Percentiles rank a stretch among this genome's conserved stretches.
Conservation (phyloP, 2,797 vertebrate genomes). For the Fundulus diaphanus region DNA sequence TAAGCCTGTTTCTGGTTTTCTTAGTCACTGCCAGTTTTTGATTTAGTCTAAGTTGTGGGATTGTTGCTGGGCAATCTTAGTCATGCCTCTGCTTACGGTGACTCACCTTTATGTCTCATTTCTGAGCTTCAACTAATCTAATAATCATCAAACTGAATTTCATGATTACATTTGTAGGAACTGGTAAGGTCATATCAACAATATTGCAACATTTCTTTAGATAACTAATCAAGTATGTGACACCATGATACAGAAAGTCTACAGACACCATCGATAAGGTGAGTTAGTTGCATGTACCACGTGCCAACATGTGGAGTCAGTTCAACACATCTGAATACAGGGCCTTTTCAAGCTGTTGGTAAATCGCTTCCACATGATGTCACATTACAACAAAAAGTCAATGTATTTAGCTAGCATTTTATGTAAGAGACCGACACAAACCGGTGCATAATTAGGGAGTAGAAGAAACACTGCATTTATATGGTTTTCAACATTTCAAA, state of each 20-base stretch:
- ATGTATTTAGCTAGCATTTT: too few species aligned
- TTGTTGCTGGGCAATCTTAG: slow-evolving; percentile 22
- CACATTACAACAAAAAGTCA: too few species aligned
- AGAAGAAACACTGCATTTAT: too few species aligned
- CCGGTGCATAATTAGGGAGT: too few species aligned
- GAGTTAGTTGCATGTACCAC: background rate
- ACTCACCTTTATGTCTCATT: background rate
- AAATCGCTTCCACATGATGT: too few species aligned
- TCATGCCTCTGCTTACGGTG: slow-evolving; percentile 15
- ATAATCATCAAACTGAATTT: background rate
- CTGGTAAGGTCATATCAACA: background rate
- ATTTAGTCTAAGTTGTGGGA: background rate
- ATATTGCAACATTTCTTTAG: background rate
- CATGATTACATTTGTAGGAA: background rate
- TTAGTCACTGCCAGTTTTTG: background rate
- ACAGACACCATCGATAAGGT: background rate
- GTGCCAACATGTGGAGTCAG: background rate
- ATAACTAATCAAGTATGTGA: background rate
- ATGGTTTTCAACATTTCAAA: too few species aligned
- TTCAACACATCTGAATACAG: background rate
- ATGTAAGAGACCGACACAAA: too few species aligned
- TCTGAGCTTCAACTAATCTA: background rate
- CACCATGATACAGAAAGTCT: background rate
- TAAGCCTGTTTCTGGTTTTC: background rate
- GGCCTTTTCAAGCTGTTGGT: too few species aligned